phyloP scores from a whole-genome alignment of 2,113 vertebrate species.

The Paralichthys olivaceus region DNA sequence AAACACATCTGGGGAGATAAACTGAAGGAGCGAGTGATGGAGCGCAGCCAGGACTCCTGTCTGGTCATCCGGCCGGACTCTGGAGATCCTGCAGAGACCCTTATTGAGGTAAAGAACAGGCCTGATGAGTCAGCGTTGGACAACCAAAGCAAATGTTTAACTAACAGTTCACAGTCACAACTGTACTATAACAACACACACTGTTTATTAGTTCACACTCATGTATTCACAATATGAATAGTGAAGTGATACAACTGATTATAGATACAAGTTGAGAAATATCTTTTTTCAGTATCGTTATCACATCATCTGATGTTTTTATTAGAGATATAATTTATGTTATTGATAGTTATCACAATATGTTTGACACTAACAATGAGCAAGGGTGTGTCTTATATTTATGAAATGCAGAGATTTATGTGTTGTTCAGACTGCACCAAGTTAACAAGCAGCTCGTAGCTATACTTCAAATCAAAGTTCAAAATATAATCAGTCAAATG shows the following conservation, averaged over 20 bases:
- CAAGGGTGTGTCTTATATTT: not conserved
- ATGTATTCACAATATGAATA: too few relatives aligned
- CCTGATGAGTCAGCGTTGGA: not conserved
- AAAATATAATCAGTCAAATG: not conserved
- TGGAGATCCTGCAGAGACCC: slow-evolving; percentile 81
- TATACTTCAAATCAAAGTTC: not conserved
- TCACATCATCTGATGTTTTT: too few relatives aligned
- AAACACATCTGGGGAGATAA: slow-evolving; percentile 85
- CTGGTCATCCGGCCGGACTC: slow-evolving; percentile 84
- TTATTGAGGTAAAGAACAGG: slow-evolving; percentile 72
- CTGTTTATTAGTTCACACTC: too few relatives aligned
- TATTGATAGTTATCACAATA: not conserved
- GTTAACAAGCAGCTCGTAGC: not conserved
- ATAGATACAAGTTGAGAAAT: too few relatives aligned
- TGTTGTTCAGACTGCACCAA: not conserved
- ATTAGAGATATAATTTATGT: not conserved
- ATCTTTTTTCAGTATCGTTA: too few relatives aligned
- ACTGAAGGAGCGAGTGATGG: slow-evolving; percentile 82
- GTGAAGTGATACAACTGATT: too few relatives aligned
- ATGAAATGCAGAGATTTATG: too few relatives aligned
- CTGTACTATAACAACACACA: too few relatives aligned
- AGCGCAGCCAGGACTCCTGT: slow-evolving; percentile 77
- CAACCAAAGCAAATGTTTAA: not conserved
- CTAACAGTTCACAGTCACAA: too few relatives aligned
- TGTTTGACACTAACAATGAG: not conserved